phyloP scores from a whole-genome alignment of 2,113 vertebrate genomes.

The Bos indicus region DNA sequence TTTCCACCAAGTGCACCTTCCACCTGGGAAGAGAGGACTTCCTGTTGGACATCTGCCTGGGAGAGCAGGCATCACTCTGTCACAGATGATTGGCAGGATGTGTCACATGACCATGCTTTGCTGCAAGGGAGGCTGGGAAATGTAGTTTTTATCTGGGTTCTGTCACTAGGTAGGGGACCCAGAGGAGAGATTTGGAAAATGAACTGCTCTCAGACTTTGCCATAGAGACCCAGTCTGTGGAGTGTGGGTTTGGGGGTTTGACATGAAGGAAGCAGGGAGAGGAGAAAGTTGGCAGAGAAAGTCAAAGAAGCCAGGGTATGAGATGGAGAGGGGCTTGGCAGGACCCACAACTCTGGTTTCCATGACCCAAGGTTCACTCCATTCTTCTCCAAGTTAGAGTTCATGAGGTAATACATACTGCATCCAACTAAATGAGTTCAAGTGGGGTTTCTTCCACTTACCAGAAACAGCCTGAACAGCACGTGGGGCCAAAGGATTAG shows the following conservation, averaged over 20 bases:
- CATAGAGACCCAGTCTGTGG: background rate
- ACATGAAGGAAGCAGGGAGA: background rate
- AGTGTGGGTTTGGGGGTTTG: background rate
- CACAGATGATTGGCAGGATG: background rate
- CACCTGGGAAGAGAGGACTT: too few relatives aligned
- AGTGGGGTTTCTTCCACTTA: background rate
- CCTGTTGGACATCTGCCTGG: background rate
- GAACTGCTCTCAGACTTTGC: background rate
- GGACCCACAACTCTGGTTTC: background rate
- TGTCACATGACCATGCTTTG: background rate
- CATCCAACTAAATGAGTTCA: background rate
- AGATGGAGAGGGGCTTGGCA: background rate
- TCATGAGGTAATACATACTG: rapidly evolving
- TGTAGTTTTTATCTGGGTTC: background rate
- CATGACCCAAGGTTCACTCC: rapidly evolving
- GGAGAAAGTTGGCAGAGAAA: background rate
- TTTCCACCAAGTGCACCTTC: background rate
- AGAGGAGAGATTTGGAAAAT: background rate
- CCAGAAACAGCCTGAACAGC: background rate
- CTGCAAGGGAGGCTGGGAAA: background rate
- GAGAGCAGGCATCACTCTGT: rapidly evolving
- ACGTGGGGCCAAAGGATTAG: background rate
- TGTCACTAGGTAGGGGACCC: rapidly evolving
- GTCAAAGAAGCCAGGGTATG: background rate
- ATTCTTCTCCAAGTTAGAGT: background rate